Base-by-base conservation (phyloP, 2,113 vertebrate genomes). In the Pogonocichla stellata region DNA sequence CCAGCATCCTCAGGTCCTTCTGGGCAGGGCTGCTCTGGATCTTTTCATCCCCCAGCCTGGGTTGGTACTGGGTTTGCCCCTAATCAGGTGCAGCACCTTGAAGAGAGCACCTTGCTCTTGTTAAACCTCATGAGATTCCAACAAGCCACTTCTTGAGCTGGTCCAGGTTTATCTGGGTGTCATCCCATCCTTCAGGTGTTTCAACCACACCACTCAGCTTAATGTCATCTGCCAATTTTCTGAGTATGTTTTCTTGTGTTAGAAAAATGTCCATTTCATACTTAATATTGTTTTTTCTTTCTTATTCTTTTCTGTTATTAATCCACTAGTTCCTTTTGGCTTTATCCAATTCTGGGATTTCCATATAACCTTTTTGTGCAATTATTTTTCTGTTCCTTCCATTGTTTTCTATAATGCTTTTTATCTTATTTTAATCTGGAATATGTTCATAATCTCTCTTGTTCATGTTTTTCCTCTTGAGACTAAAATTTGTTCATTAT, bases 61-160 rank as follows among this genome's bases (percentile, higher is more conserved):
- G 13, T 0, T 43, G 12, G 2, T 28, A 14, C 28, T 10, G 8
- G 10, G 8, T 0, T 23, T 58, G 14, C 8, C 2, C 1, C 0
- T 2, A 19, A 1, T 1, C 5, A 29, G 33, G 26, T 20, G 33
- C 16, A 73, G 28, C 23, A 29, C 28, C 19, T 51, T 45, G 42
- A 1, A 29, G 43, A 45, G 43, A 45, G 43, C 43, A 45, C 43
- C 13, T 66, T 58, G 12, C 0, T 66, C 8, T 51, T n/a, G 14
- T 17, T 43, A 51, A 51, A 60, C 33, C 16, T 28, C 33, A 25
- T 38, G 51, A 29, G 33, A 18, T 66, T 66, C 14, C 12, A 10
- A 28, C 3, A 23, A 5, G 5, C 7, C 19, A 33, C 18, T 36
- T 24, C 19, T 38, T 43, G 33, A n/a, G 15, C 19, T 66, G 81